Evolutionary conservation across 2,113 vertebrate species (phyloP).

Genomic region (Cyphomyrus discorhynchus): DNA sequence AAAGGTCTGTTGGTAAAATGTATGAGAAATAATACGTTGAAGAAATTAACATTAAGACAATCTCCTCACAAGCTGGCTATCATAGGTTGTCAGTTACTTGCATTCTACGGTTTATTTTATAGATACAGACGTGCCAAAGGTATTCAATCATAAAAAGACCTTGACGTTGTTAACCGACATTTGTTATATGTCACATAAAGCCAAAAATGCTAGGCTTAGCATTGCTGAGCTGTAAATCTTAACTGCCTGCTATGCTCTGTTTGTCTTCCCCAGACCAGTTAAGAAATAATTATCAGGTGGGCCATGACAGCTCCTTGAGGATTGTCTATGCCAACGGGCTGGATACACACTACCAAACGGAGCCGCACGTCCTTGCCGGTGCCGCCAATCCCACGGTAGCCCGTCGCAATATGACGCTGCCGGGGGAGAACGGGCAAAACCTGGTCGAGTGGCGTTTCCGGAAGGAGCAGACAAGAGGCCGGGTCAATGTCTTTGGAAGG

Average conservation of each 20-base stretch:
- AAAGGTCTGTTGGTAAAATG: background rate
- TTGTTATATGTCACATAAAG: background rate
- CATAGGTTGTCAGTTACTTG: background rate
- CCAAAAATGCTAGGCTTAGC: background rate
- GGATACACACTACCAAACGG: conserved; percentile 91
- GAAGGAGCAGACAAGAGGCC: conserved; percentile 89
- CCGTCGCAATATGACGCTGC: conserved; percentile 91
- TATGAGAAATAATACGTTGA: background rate
- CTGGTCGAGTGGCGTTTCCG: conserved; percentile 95
- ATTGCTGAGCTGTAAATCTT: background rate
- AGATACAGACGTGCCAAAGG: background rate
- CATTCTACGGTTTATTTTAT: background rate
- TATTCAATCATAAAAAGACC: conserved; percentile 9
- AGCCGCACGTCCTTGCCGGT: conserved; percentile 87
- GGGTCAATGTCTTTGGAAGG: conserved; percentile 90
- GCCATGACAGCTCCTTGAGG: conserved; percentile 85
- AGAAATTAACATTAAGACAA: background rate
- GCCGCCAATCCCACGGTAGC: conserved; percentile 88
- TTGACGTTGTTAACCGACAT: background rate
- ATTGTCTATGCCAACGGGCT: conserved; percentile 90
- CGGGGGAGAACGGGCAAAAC: conserved; percentile 88
- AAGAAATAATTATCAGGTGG: conserved; percentile 87
- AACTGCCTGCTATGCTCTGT: background rate
- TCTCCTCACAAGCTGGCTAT: background rate
- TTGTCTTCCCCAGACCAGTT: conserved; percentile 73